Conservation (phyloP, 2,797 vertebrate species). For the Channallabes apus region DNA sequence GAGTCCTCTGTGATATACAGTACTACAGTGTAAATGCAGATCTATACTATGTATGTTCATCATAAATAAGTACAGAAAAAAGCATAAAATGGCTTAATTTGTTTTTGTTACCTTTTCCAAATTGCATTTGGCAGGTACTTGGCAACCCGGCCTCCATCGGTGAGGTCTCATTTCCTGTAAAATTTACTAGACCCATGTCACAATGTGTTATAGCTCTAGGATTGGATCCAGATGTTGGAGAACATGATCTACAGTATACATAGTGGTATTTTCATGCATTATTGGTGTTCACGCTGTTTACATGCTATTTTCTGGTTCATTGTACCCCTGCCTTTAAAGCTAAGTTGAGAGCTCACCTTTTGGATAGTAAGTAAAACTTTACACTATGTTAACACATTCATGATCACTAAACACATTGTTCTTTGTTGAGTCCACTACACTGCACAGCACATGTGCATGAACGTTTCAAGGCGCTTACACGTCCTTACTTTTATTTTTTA, state of each 20-base stretch:
- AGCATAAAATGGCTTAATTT: background rate
- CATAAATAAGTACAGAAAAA: background rate
- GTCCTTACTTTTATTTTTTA: no score
- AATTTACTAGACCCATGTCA: background rate
- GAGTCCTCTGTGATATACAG: background rate
- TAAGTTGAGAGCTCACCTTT: slow-evolving; percentile 76
- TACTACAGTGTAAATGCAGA: background rate
- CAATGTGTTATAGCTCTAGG: background rate
- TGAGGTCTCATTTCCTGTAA: background rate
- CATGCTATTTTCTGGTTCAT: slow-evolving; percentile 44
- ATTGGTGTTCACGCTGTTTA: slow-evolving; percentile 34
- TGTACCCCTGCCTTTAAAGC: slow-evolving; percentile 68
- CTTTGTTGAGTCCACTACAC: slow-evolving; percentile 3
- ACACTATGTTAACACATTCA: slow-evolving; percentile 36
- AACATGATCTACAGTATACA: background rate
- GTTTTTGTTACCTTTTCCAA: background rate
- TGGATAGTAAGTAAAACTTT: slow-evolving; percentile 74
- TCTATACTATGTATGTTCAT: background rate
- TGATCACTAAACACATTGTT: background rate
- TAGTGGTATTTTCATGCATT: slow-evolving; percentile 8
- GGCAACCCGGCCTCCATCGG: background rate
- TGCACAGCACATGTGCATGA: slow-evolving; percentile 6
- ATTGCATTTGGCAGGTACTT: background rate
- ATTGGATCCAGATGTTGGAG: background rate
- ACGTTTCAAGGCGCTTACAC: background rate